These are phyloP conservation scores for Cynoglossus semilaevis DNA, from an alignment of 2,113 vertebrate species.

Conservation along the genomic window DNA sequence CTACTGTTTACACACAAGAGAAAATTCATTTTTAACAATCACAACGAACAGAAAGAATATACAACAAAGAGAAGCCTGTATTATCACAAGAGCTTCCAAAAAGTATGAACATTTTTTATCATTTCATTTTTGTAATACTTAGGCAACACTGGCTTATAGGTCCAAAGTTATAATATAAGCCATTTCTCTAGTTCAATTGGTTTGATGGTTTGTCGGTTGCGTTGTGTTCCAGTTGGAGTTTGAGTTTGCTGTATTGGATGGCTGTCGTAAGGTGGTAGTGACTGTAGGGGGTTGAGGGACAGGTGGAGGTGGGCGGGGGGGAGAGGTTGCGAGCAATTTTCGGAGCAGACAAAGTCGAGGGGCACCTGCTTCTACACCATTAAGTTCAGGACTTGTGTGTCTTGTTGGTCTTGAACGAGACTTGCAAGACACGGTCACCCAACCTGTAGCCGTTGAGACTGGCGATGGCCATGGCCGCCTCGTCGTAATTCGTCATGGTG, in stretches of 20 bases:
- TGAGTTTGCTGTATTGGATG: slow-evolving; percentile 85
- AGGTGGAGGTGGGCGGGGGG: slow-evolving; percentile 43
- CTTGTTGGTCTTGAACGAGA: slow-evolving; percentile 99
- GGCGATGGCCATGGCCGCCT: slow-evolving; percentile 99
- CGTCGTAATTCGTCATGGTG: slow-evolving; percentile 99
- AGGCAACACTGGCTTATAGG: slow-evolving; percentile 99
- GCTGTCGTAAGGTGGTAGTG: slow-evolving; percentile 77
- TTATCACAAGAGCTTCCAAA: slow-evolving; percentile 76
- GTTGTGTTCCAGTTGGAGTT: slow-evolving; percentile 85
- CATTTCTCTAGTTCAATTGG: slow-evolving; percentile 95
- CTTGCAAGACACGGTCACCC: slow-evolving; percentile 99
- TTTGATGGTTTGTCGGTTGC: slow-evolving; percentile 79
- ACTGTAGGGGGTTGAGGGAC: slow-evolving; percentile 55
- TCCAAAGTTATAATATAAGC: slow-evolving; percentile 99
- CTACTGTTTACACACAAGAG: slow-evolving; percentile 98
- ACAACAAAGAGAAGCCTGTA: slow-evolving; percentile 78
- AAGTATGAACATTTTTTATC: slow-evolving; percentile 88
- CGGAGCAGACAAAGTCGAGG: slow-evolving; percentile 54
- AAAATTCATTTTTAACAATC: slow-evolving; percentile 85
- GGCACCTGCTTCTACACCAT: slow-evolving; percentile 60
- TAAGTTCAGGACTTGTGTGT: slow-evolving; percentile 98
- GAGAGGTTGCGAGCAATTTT: slow-evolving; percentile 49
- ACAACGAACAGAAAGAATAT: slow-evolving; percentile 78
- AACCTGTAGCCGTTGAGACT: slow-evolving; percentile 99
- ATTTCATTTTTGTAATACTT: slow-evolving; percentile 97